A percentile compares a stretch with the other conserved stretches of the same genome.
Evolutionary conservation across 2,888 invertebrate species (phyloP).

Genomic region (Ectemnius lituratus): DNA sequence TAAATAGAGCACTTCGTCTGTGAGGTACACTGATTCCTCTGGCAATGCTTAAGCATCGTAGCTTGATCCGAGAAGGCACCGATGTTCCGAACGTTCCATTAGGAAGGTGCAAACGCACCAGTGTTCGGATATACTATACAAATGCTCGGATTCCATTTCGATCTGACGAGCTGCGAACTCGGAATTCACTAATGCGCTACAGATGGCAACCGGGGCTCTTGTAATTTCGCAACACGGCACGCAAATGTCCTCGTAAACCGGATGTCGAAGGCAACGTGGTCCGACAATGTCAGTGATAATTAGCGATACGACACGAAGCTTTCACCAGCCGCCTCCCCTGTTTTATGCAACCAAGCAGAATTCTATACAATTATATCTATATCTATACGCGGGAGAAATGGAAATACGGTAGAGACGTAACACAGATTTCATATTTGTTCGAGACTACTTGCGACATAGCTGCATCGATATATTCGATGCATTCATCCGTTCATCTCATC

Average conservation of each 20-base stretch:
- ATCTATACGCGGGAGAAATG: neutral
- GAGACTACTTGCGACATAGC: no score
- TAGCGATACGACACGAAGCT: constrained; percentile 35
- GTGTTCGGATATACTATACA: no score
- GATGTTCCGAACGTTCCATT: no score
- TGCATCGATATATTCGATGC: no score
- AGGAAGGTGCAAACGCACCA: no score
- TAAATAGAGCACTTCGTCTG: no score
- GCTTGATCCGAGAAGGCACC: no score
- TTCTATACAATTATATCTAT: neutral
- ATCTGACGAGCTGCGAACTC: constrained; percentile 17
- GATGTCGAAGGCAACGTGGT: constrained; percentile 36
- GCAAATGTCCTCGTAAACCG: constrained; percentile 45
- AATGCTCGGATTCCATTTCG: no score
- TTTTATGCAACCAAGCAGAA: constrained; percentile 38
- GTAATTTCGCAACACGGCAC: constrained; percentile 24
- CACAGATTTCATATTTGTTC: no score
- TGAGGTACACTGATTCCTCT: no score
- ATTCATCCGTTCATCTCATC: no score
- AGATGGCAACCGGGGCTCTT: constrained; percentile 15
- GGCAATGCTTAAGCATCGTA: no score
- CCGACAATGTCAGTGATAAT: constrained; percentile 28
- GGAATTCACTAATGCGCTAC: constrained; percentile 29
- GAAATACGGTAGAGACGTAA: neutral
- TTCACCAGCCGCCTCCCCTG: constrained; percentile 27